phyloP scores from a whole-genome alignment of 2,797 vertebrate genomes.

The Saxicola maurus region DNA sequence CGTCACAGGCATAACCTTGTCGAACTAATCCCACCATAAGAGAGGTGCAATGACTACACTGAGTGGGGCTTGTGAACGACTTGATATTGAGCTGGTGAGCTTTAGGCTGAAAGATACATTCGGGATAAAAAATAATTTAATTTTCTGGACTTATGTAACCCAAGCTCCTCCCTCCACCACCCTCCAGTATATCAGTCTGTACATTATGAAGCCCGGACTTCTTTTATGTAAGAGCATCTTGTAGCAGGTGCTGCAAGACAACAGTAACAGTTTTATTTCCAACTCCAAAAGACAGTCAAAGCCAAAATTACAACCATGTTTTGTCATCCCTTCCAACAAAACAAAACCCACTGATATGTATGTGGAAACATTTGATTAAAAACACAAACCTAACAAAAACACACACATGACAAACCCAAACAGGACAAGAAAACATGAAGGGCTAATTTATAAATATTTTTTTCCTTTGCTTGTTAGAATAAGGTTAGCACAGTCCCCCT shows the following conservation, averaged over 20 bases:
- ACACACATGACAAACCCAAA: slow-evolving; percentile 30
- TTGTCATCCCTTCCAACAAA: neutral
- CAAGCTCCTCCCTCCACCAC: neutral
- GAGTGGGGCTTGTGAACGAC: slow-evolving; percentile 91
- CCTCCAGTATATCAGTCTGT: neutral
- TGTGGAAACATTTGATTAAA: neutral
- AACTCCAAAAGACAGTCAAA: neutral
- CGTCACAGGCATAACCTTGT: slow-evolving; percentile 95
- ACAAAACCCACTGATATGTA: neutral
- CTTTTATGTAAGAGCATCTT: neutral
- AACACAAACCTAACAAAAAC: slow-evolving; percentile 15
- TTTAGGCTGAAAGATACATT: slow-evolving; percentile 81
- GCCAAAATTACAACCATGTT: neutral
- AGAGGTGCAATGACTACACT: slow-evolving; percentile 96
- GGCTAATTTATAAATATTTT: neutral
- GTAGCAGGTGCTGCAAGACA: neutral
- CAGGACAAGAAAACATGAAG: slow-evolving; percentile 35
- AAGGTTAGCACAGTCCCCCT: slow-evolving; percentile 57
- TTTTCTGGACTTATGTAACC: neutral
- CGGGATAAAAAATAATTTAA: neutral
- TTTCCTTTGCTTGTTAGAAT: slow-evolving; percentile 5
- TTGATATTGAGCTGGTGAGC: slow-evolving; percentile 94
- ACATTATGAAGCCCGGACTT: neutral
- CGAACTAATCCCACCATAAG: slow-evolving; percentile 92
- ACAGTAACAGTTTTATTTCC: neutral